These are phyloP conservation scores for Sebastes hubbsi DNA, from an alignment of 2,797 vertebrate species.

Conservation along the genomic window DNA sequence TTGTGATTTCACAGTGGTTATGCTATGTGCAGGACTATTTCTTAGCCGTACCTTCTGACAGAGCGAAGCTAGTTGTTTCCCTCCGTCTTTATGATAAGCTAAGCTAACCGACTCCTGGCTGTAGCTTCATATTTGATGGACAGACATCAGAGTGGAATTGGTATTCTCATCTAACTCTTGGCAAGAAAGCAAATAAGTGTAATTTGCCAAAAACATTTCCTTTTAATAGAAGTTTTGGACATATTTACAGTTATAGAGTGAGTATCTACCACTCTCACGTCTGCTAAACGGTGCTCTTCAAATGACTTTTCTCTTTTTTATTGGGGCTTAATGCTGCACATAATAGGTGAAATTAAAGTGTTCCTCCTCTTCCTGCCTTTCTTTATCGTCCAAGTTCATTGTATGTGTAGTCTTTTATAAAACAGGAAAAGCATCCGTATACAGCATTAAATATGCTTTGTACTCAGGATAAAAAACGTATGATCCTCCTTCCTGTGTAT, in stretches of 20 bases:
- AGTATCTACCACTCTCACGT: not conserved
- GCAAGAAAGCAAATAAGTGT: not conserved
- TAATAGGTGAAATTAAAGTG: slow-evolving; percentile 39
- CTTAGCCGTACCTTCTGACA: not conserved
- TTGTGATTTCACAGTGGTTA: not conserved
- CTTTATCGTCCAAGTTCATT: slow-evolving; percentile 24
- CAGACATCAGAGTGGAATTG: not conserved
- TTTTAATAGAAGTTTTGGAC: not conserved
- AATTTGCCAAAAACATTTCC: not conserved
- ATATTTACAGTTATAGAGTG: not conserved
- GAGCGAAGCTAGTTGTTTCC: not conserved
- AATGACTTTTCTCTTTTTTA: slow-evolving; percentile 5
- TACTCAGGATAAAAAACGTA: slow-evolving; percentile 30
- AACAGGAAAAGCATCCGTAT: slow-evolving; percentile 48
- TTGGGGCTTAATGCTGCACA: slow-evolving; percentile 17
- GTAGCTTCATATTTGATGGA: not conserved
- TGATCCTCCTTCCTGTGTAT: slow-evolving; percentile 49
- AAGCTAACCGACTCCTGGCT: not conserved
- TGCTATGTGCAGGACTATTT: not conserved
- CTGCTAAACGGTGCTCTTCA: not conserved
- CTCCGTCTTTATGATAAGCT: not conserved
- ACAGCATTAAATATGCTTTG: slow-evolving; percentile 41
- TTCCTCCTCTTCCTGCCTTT: slow-evolving; percentile 44
- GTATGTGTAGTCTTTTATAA: slow-evolving; percentile 10
- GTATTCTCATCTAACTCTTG: slow-evolving; percentile 1